A percentile compares a stretch with the other conserved stretches of the same genome.
phyloP scores from a whole-genome alignment of 1,140 invertebrate genomes.

The Leptoteleia sp. region DNA sequence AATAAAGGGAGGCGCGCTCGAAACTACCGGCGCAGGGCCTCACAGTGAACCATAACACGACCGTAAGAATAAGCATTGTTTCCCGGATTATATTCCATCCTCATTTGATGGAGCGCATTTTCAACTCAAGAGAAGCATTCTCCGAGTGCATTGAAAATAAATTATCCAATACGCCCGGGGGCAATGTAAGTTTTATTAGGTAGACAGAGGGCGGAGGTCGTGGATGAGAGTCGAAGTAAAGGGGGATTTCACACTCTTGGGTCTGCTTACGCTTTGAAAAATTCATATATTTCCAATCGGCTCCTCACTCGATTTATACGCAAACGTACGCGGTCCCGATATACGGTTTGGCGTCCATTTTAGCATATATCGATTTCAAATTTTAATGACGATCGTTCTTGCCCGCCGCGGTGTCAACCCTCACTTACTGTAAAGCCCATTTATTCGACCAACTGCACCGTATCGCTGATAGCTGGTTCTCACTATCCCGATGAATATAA shows the following conservation, averaged over 20 bases:
- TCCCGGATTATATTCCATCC: constrained; percentile 27
- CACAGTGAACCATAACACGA: background rate
- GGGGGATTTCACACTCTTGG: constrained; percentile 6
- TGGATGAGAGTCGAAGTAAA: background rate
- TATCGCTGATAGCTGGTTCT: constrained; percentile 65
- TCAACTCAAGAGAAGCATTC: constrained; percentile 14
- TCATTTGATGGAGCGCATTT: constrained; percentile 40
- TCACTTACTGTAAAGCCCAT: constrained; percentile 64
- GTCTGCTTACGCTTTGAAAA: constrained; percentile 41
- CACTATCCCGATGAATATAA: constrained; percentile 69
- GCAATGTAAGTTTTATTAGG: constrained; percentile 57
- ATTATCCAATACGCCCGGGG: constrained; percentile 44
- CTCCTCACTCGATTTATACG: constrained; percentile 1
- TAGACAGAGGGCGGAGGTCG: constrained; percentile 12
- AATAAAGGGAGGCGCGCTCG: background rate
- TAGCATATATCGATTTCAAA: constrained; percentile 66
- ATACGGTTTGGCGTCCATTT: background rate
- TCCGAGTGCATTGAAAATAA: constrained; percentile 46
- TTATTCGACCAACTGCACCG: constrained; percentile 61
- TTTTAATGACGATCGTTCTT: constrained; percentile 65
- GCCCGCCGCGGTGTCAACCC: constrained; percentile 47
- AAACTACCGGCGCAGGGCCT: background rate
- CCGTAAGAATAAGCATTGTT: constrained; percentile 15
- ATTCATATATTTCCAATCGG: constrained; percentile 43
- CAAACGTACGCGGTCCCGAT: background rate